These are phyloP conservation scores for Carposina sasakii DNA, from an alignment of 1,140 invertebrate genomes.

Conservation along the genomic window DNA sequence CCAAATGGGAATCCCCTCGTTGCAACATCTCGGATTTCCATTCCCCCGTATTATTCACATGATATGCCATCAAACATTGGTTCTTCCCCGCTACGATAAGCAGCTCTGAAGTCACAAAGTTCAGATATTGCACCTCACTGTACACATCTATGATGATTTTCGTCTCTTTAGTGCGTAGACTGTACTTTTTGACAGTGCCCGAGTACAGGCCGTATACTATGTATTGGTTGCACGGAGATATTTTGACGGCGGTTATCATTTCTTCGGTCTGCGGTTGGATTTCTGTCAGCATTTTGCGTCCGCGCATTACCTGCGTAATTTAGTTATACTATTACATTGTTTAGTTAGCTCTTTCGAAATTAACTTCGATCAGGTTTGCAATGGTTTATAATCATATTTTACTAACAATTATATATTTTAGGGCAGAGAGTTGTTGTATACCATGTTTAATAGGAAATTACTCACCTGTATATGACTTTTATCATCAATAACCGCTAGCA, in stretches of 20 bases:
- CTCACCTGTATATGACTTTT: not conserved
- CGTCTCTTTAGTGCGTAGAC: slow-evolving; percentile 42
- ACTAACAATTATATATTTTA: no score
- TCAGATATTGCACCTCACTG: slow-evolving; percentile 48
- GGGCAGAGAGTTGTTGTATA: no score
- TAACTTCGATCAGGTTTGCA: no score
- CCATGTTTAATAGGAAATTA: no score
- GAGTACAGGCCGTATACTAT: slow-evolving; percentile 48
- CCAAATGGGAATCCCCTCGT: slow-evolving; percentile 43
- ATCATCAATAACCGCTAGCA: not conserved
- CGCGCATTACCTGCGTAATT: slow-evolving; percentile 50
- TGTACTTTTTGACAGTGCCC: slow-evolving; percentile 45
- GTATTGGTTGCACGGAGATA: slow-evolving; percentile 62
- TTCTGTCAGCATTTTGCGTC: slow-evolving; percentile 53
- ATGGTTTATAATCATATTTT: no score
- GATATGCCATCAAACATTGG: slow-evolving; percentile 52
- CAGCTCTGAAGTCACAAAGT: slow-evolving; percentile 38
- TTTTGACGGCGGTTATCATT: slow-evolving; percentile 44
- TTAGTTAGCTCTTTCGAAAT: no score
- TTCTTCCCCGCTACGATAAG: slow-evolving; percentile 53
- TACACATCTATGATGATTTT: slow-evolving; percentile 47
- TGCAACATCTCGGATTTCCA: slow-evolving; percentile 57
- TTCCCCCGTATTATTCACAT: slow-evolving; percentile 20
- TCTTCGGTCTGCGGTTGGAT: slow-evolving; percentile 42
- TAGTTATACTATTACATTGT: no score